phyloP scores from a whole-genome alignment of 2,797 vertebrate species.

The Lates japonicus region DNA sequence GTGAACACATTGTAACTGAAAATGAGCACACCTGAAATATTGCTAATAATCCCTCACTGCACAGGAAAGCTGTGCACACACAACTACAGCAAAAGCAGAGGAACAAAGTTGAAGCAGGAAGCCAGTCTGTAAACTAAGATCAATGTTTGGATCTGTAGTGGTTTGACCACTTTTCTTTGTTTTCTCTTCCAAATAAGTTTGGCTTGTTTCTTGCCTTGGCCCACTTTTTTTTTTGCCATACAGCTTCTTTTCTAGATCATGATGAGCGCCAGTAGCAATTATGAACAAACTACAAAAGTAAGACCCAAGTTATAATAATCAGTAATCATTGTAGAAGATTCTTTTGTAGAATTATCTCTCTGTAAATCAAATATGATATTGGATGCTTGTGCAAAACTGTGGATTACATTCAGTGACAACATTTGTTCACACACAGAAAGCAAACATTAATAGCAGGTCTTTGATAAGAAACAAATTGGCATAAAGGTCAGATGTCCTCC shows the following conservation, averaged over 20 bases:
- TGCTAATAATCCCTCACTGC: neutral
- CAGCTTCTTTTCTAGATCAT: neutral
- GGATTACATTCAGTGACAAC: neutral
- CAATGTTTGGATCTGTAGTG: neutral
- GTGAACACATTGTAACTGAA: neutral
- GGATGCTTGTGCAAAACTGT: neutral
- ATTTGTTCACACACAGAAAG: neutral
- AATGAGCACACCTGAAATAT: neutral
- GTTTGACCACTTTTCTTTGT: neutral
- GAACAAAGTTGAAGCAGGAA: neutral
- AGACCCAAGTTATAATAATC: neutral
- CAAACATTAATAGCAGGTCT: neutral
- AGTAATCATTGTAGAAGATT: neutral
- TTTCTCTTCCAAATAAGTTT: neutral
- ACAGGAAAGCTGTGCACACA: no score
- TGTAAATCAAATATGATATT: neutral
- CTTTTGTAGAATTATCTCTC: neutral
- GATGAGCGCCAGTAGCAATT: neutral
- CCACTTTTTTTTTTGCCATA: neutral
- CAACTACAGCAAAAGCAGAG: no score
- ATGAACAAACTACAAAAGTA: neutral
- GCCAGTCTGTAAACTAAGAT: neutral
- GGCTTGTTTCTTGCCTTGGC: neutral
- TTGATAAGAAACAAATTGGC: neutral
- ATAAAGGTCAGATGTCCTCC: slow-evolving; percentile 10